Evolutionary conservation across 2,888 invertebrate genomes (phyloP).

Genomic region (Lycocerus yunnanus): DNA sequence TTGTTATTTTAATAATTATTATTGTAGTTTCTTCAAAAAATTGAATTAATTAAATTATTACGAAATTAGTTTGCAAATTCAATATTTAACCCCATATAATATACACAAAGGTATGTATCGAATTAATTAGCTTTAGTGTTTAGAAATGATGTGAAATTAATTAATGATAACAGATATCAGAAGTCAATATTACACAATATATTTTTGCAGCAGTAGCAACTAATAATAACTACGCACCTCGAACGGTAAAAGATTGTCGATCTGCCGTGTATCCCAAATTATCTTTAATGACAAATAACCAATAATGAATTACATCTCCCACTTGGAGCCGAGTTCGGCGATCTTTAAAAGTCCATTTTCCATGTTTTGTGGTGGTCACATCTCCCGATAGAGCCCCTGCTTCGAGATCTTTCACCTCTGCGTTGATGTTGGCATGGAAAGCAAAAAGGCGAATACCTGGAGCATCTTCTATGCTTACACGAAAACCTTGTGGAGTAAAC

Average conservation of each 20-base stretch:
- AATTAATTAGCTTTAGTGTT: background rate
- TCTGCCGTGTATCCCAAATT: conserved; percentile 47
- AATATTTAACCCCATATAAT: too few relatives aligned
- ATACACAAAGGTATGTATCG: background rate
- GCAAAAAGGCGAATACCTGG: conserved; percentile 52
- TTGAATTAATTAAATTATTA: background rate
- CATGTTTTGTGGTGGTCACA: conserved; percentile 36
- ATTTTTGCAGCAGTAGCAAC: background rate
- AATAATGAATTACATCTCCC: conserved; percentile 51
- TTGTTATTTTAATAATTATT: too few relatives aligned
- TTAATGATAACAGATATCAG: background rate
- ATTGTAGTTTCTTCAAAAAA: background rate
- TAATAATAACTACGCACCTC: conserved; percentile 21
- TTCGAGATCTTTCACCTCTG: conserved; percentile 43
- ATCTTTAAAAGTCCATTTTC: conserved; percentile 48
- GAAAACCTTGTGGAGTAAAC: conserved; percentile 50
- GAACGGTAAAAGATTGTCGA: conserved; percentile 38
- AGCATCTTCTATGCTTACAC: conserved; percentile 53
- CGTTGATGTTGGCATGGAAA: conserved; percentile 56
- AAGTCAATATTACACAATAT: background rate
- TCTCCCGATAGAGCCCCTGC: conserved; percentile 48
- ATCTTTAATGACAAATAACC: conserved; percentile 50
- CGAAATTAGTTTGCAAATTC: background rate
- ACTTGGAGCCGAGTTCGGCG: conserved; percentile 36
- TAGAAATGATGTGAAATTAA: background rate